Conservation (phyloP, 1,140 invertebrate species). For the Drosophila kohkoa region DNA sequence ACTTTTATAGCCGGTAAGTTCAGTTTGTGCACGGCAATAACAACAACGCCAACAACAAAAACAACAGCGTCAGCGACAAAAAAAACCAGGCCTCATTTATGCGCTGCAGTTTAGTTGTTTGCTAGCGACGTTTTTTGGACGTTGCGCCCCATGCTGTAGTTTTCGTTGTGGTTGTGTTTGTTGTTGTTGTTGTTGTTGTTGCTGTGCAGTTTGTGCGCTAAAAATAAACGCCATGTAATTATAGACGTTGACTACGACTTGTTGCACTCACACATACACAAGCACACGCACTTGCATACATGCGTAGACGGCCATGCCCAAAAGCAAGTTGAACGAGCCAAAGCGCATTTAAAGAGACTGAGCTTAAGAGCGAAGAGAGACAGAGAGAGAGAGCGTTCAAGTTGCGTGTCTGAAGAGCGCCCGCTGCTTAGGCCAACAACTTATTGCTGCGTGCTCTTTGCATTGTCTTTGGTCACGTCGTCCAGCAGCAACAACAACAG, state of each 20-base stretch:
- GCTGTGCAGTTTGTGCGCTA: conserved; percentile 53
- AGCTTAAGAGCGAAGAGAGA: conserved; percentile 2
- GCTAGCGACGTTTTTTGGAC: conserved; percentile 32
- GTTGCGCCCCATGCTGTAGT: conserved; percentile 29
- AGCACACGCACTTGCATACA: background rate
- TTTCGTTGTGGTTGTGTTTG: conserved; percentile 25
- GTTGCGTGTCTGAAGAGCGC: conserved; percentile 6
- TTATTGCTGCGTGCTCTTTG: conserved; percentile 36
- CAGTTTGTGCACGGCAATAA: conserved; percentile 49
- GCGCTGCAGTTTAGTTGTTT: conserved; percentile 58
- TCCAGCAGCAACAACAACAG: conserved; percentile 18
- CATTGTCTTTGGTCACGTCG: conserved; percentile 50
- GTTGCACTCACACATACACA: conserved; percentile 66
- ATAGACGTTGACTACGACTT: conserved; percentile 69
- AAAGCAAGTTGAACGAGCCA: conserved; percentile 35
- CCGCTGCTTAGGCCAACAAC: conserved; percentile 15
- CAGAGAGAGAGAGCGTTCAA: conserved; percentile 8
- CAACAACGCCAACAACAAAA: conserved; percentile 36
- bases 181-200: conserved; percentile 32
- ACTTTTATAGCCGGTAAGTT: conserved; percentile 43
- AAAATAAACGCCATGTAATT: conserved; percentile 79
- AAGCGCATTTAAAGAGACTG: conserved; percentile 15
- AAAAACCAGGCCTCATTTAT: conserved; percentile 64
- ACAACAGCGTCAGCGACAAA: conserved; percentile 36
- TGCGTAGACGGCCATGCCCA: conserved; percentile 45